These are phyloP conservation scores for Leptonema lineaticorne DNA, from an alignment of 1,140 invertebrate species.

Conservation along the genomic window DNA sequence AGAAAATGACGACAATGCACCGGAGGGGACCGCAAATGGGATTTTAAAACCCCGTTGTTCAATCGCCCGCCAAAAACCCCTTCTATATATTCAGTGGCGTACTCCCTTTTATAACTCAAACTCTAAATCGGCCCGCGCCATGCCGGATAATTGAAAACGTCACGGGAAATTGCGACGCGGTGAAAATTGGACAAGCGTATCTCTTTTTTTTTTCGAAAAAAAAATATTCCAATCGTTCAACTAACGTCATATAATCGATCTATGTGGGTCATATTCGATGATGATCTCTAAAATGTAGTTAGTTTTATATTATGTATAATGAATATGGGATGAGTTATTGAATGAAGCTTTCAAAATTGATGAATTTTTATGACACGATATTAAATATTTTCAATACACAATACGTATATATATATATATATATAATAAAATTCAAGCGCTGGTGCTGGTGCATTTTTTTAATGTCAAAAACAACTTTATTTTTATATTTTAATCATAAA, in stretches of 20 bases:
- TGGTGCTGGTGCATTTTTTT: no score
- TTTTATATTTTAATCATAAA: no score
- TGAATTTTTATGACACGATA: neutral
- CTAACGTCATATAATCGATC: neutral
- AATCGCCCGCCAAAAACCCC: neutral
- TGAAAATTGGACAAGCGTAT: neutral
- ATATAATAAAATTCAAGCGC: neutral
- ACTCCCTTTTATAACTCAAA: no score
- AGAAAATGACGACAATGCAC: constrained; percentile 20
- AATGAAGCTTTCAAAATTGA: neutral
- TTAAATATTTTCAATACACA: neutral
- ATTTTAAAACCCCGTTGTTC: constrained; percentile 29
- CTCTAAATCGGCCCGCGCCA: neutral
- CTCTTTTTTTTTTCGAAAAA: no score
- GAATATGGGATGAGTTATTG: neutral
- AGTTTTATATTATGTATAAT: neutral
- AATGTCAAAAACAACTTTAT: no score
- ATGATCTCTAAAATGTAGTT: neutral
- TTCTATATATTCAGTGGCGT: no score
- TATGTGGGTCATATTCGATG: neutral
- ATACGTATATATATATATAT: neutral
- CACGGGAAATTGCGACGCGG: neutral
- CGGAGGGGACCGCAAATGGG: constrained; percentile 27
- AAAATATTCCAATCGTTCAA: no score
- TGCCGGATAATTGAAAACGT: neutral